These are phyloP conservation scores for Petrophora chlorosata DNA, from an alignment of 2,888 invertebrate species.

Conservation along the genomic window DNA sequence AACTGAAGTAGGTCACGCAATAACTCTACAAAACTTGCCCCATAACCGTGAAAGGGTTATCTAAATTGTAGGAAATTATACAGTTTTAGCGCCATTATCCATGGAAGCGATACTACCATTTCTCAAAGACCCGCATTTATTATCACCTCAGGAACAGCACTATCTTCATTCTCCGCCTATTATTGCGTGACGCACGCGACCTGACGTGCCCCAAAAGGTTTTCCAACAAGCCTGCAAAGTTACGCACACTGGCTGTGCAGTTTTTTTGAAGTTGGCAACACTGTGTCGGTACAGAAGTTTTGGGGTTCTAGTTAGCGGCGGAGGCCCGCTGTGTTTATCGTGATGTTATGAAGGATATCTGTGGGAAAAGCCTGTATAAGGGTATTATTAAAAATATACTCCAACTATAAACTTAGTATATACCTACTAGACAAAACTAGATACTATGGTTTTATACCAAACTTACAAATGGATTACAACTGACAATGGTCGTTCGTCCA, in stretches of 20 bases:
- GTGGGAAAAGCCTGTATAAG: too few species aligned
- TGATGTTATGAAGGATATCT: too few species aligned
- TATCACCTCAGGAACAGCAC: conserved; percentile 51
- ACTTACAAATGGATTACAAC: too few species aligned
- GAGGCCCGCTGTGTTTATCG: too few species aligned
- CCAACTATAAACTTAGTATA: too few species aligned
- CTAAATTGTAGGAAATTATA: conserved; percentile 41
- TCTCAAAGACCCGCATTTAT: conserved; percentile 45
- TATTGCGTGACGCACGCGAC: conserved; percentile 63
- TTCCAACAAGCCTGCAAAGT: conserved; percentile 18
- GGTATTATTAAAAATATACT: too few species aligned
- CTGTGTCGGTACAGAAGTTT: not conserved
- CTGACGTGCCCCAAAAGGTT: conserved; percentile 47
- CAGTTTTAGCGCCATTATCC: conserved; percentile 46
- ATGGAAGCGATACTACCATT: conserved; percentile 43
- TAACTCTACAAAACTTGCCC: conserved; percentile 13
- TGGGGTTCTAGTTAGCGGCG: not conserved
- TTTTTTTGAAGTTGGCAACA: conserved; percentile 9
- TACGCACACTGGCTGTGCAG: conserved; percentile 8
- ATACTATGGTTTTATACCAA: too few species aligned
- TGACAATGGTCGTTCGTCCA: too few species aligned
- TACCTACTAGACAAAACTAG: too few species aligned
- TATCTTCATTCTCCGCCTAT: conserved; percentile 51
- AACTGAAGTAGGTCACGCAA: conserved; percentile 25
- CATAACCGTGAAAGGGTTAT: conserved; percentile 26